These are phyloP conservation scores for Sphyrna mokarran DNA, from an alignment of 2,113 vertebrate species.

Conservation along the genomic window DNA sequence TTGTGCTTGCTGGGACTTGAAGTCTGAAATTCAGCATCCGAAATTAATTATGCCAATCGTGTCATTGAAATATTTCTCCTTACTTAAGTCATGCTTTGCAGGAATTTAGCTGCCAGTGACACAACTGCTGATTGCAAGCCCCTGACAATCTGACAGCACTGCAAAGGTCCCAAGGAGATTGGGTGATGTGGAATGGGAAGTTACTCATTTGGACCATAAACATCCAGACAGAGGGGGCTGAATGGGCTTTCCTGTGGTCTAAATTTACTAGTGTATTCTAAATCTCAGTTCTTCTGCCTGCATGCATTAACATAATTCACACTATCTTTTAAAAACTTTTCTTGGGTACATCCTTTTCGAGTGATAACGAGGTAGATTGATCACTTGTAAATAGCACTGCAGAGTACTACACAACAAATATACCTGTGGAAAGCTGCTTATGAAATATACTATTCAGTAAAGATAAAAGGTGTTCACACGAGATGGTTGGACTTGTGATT, in stretches of 20 bases:
- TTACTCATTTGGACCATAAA: background rate
- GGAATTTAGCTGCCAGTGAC: background rate
- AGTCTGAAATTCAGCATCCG: background rate
- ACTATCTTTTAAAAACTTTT: background rate
- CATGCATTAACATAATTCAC: background rate
- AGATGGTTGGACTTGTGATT: background rate
- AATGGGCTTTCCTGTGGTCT: background rate
- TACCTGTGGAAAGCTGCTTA: background rate
- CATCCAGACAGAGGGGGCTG: background rate
- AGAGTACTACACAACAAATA: background rate
- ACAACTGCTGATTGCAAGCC: background rate
- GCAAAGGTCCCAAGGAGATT: background rate
- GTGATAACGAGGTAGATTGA: background rate
- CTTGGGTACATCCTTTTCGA: background rate
- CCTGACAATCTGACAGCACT: background rate
- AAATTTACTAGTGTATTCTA: background rate
- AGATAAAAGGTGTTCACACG: background rate
- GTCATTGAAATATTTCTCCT: background rate
- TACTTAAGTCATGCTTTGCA: background rate
- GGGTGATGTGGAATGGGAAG: background rate
- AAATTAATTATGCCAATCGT: background rate
- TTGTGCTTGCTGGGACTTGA: background rate
- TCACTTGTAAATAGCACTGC: background rate
- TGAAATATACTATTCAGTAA: background rate
- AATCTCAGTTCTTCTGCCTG: background rate